These are phyloP conservation scores for Chelonus formosanus DNA, from an alignment of 2,888 invertebrate genomes.

Conservation along the genomic window DNA sequence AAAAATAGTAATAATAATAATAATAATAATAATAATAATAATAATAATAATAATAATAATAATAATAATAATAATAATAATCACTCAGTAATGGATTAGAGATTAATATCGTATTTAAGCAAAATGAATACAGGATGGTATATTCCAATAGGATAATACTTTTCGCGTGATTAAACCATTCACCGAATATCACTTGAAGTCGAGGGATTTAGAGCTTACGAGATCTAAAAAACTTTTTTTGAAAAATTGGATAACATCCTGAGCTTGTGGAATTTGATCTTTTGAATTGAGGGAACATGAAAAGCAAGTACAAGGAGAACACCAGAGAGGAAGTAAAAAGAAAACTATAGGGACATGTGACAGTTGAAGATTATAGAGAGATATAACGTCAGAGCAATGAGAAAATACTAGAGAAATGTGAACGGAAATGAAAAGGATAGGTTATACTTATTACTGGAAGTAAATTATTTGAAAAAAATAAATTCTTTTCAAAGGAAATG, in stretches of 20 bases:
- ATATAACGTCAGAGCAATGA: slow-evolving; percentile 16
- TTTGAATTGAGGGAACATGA: no score
- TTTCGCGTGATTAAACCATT: slow-evolving; percentile 22
- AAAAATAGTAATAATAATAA: no score
- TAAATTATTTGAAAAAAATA: no score
- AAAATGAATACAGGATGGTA: slow-evolving; percentile 6
- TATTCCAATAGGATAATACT: slow-evolving; percentile 14
- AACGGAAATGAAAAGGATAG: background rate
- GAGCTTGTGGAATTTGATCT: background rate
- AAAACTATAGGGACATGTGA: background rate
- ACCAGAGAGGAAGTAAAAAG: background rate
- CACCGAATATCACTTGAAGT: slow-evolving; percentile 7
- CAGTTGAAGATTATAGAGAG: slow-evolving; percentile 7
- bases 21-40: no score
- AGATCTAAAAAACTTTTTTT: background rate
- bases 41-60: no score
- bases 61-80: no score
- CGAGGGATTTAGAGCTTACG: slow-evolving; percentile 6
- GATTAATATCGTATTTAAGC: background rate
- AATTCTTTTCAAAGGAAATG: no score
- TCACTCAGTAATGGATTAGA: no score
- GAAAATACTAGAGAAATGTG: slow-evolving; percentile 26
- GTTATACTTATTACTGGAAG: no score
- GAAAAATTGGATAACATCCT: slow-evolving; percentile 6
- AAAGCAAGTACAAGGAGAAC: no score